phyloP scores from a whole-genome alignment of 2,888 invertebrate genomes.

The Glyphotaelius pellucidus region DNA sequence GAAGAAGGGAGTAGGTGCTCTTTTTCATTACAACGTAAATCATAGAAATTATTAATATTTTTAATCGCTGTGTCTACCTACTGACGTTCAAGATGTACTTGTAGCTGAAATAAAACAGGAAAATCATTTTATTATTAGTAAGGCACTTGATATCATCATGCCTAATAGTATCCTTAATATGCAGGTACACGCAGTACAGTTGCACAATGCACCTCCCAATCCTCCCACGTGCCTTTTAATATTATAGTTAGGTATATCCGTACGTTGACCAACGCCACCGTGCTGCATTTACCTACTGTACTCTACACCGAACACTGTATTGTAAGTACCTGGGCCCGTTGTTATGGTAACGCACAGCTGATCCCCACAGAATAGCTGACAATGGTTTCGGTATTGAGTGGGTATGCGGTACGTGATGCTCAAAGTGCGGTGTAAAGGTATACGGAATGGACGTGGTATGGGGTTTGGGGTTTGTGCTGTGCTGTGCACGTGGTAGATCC shows the following conservation, averaged over 20 bases:
- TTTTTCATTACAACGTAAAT: neutral
- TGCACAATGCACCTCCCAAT: neutral
- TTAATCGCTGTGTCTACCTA: neutral
- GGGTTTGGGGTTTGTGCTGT: neutral
- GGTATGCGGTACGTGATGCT: neutral
- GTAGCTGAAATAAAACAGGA: neutral
- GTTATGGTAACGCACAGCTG: constrained; percentile 2
- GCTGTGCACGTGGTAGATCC: neutral
- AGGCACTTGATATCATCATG: neutral
- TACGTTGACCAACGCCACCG: neutral
- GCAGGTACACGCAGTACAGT: neutral
- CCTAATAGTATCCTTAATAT: too few species aligned
- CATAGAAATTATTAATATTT: neutral
- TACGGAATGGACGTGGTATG: neutral
- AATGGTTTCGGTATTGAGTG: neutral
- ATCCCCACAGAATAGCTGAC: neutral
- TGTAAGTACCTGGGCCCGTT: neutral
- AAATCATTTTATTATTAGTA: neutral
- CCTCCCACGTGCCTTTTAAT: neutral
- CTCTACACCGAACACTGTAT: neutral
- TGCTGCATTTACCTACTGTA: neutral
- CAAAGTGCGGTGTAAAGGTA: neutral
- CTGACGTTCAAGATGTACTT: too few species aligned
- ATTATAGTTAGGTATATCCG: neutral
- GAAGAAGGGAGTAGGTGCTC: too few species aligned